A percentile compares a stretch with the other conserved stretches of the same genome.
Conservation (phyloP, 2,113 vertebrate genomes). For the Ammodytes dubius region DNA sequence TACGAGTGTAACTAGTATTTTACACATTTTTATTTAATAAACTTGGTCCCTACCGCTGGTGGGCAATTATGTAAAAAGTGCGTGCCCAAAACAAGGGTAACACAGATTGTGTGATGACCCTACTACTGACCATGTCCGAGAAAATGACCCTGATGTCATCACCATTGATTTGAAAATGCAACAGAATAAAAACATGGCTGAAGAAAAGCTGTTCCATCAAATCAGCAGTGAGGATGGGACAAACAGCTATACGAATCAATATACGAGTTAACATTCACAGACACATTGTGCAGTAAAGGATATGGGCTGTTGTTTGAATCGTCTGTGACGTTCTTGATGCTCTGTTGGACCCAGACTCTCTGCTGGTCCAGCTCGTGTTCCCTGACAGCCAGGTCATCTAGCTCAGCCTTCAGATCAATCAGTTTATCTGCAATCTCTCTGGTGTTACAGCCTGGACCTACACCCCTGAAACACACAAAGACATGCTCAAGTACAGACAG, state of each 20-base stretch:
- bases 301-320: conserved; percentile 98
- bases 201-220: neutral
- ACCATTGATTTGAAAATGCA: neutral
- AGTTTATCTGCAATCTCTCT: conserved; percentile 98
- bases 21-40: too few relatives aligned
- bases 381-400: conserved; percentile 92
- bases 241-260: neutral
- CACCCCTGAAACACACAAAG: conserved; percentile 86
- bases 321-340: conserved; percentile 98
- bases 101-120: too few relatives aligned
- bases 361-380: conserved; percentile 98
- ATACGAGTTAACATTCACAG: neutral
- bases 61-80: too few relatives aligned
- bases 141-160: neutral
- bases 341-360: conserved; percentile 98
- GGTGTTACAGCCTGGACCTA: conserved; percentile 98
- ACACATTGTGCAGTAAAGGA: conserved; percentile 82
- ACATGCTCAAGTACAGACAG: neutral
- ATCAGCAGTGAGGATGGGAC: neutral
- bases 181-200: neutral
- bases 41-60: too few relatives aligned
- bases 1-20: too few relatives aligned
- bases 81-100: too few relatives aligned
- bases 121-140: neutral
- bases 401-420: conserved; percentile 97